These are phyloP conservation scores for Scleropages formosus DNA, from an alignment of 2,797 vertebrate genomes.

Conservation along the genomic window DNA sequence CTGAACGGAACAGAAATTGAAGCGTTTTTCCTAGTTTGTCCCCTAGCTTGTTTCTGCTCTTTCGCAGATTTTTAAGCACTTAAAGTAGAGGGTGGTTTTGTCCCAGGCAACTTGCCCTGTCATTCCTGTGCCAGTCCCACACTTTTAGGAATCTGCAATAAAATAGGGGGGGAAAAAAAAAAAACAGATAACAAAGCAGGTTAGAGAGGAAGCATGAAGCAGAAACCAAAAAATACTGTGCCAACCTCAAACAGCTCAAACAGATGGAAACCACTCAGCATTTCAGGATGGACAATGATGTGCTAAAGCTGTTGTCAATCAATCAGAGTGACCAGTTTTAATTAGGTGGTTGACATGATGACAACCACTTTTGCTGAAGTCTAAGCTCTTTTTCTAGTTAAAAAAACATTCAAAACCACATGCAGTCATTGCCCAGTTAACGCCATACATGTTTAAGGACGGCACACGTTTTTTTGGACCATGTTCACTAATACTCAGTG, in stretches of 20 bases:
- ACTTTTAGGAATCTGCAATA: constrained; percentile 94
- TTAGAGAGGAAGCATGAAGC: constrained; percentile 36
- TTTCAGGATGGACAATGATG: not conserved
- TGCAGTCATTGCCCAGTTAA: too few relatives aligned
- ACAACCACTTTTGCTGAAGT: not conserved
- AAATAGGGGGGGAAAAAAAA: constrained; percentile 64
- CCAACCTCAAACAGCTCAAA: not conserved
- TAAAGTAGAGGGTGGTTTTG: constrained; percentile 59
- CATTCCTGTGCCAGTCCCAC: constrained; percentile 75
- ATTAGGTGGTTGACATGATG: not conserved
- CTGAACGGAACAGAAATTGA: constrained; percentile 46
- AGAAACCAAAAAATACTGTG: constrained; percentile 14
- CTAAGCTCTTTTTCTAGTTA: not conserved
- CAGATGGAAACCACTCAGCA: constrained; percentile 8
- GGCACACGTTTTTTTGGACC: too few relatives aligned
- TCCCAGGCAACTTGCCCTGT: constrained; percentile 81
- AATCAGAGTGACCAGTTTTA: not conserved
- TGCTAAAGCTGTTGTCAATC: constrained; percentile 3
- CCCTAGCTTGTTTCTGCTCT: constrained; percentile 45
- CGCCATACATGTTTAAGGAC: too few relatives aligned
- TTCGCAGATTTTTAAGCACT: constrained; percentile 51
- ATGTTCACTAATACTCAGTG: too few relatives aligned
- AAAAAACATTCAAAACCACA: not conserved
- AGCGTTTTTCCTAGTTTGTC: constrained; percentile 43
- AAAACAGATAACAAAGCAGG: constrained; percentile 49